These are phyloP conservation scores for Protobothrops mucrosquamatus DNA, from an alignment of 2,113 vertebrate genomes.

Conservation along the genomic window DNA sequence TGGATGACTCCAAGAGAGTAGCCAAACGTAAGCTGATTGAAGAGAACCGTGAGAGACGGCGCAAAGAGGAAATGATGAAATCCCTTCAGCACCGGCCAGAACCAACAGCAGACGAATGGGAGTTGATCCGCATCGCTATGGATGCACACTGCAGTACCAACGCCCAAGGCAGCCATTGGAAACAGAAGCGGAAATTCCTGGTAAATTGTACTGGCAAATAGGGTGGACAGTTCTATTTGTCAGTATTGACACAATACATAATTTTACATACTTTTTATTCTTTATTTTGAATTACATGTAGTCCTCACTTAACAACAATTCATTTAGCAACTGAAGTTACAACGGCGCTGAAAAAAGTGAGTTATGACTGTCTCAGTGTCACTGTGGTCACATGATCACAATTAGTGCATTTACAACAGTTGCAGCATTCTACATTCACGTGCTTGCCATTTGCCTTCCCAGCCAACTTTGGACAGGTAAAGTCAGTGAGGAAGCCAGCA, in stretches of 20 bases:
- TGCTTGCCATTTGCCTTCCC: too few relatives aligned
- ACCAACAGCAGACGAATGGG: slow-evolving; percentile 89
- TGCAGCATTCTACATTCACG: too few relatives aligned
- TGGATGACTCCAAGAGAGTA: slow-evolving; percentile 93
- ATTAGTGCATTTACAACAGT: too few relatives aligned
- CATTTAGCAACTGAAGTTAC: too few relatives aligned
- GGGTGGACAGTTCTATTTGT: not conserved
- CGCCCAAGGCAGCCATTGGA: slow-evolving; percentile 95
- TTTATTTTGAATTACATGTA: not conserved
- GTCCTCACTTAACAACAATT: not conserved
- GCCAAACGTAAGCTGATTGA: slow-evolving; percentile 96
- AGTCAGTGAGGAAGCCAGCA: too few relatives aligned
- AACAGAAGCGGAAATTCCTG: slow-evolving; percentile 98
- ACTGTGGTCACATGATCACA: too few relatives aligned
- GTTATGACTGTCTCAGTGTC: too few relatives aligned
- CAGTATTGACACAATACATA: not conserved
- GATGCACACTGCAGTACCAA: slow-evolving; percentile 96
- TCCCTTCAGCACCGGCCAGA: slow-evolving; percentile 88
- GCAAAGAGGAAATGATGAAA: slow-evolving; percentile 92
- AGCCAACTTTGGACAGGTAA: too few relatives aligned
- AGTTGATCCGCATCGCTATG: slow-evolving; percentile 88
- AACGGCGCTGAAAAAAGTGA: too few relatives aligned
- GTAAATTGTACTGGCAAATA: slow-evolving; percentile 64
- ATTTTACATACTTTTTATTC: not conserved
- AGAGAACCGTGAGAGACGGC: slow-evolving; percentile 90